These are phyloP conservation scores for Trichonephila clavata DNA, from an alignment of 1,140 invertebrate genomes.

Conservation along the genomic window DNA sequence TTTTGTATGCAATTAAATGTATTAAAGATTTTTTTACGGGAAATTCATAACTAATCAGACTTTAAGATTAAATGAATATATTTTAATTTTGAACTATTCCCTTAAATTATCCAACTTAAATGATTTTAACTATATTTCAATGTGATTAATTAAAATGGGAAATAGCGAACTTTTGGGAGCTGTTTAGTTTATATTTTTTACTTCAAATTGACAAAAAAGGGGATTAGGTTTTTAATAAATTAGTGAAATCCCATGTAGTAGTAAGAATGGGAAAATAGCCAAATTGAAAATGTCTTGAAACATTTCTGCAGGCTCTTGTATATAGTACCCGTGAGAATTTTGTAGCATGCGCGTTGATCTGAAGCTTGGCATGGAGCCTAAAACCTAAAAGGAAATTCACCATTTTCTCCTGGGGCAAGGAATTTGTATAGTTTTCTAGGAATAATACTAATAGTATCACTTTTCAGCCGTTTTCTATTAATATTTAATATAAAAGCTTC, in stretches of 20 bases:
- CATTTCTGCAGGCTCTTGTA: constrained; percentile 1
- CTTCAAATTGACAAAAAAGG: background rate
- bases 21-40: no score
- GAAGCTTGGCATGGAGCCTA: constrained; percentile 51
- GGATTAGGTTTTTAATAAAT: background rate
- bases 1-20: no score
- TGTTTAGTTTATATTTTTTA: background rate
- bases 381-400: constrained; percentile 30
- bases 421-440: constrained; percentile 30
- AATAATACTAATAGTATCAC: background rate
- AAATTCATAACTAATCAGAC: no score
- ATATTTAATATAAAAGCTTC: no score
- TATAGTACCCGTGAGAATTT: constrained; percentile 47
- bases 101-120: no score
- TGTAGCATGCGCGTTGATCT: constrained; percentile 7
- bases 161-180: background rate
- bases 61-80: no score
- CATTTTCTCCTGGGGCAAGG: background rate
- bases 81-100: no score
- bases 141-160: no score
- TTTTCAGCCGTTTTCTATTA: background rate
- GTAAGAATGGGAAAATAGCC: constrained; percentile 40
- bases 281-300: constrained; percentile 33
- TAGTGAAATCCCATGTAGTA: background rate
- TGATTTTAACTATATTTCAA: no score